These are phyloP conservation scores for Brachyalestes nurse DNA, from an alignment of 2,797 vertebrate genomes.

Conservation along the genomic window DNA sequence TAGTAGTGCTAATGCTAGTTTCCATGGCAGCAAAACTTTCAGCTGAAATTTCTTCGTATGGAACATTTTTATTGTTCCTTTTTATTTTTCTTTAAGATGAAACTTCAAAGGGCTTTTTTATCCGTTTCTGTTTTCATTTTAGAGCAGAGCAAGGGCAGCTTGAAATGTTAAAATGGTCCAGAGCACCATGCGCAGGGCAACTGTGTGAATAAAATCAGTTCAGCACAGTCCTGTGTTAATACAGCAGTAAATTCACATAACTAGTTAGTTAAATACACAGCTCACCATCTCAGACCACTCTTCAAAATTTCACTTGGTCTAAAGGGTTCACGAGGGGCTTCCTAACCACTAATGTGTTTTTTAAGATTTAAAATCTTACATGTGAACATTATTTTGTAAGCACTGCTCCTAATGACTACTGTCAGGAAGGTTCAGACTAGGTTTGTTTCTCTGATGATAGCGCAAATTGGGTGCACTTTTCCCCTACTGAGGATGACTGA, in stretches of 20 bases:
- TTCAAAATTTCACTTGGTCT: too few species aligned
- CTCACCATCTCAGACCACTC: too few species aligned
- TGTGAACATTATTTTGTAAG: background rate
- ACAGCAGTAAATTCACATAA: too few species aligned
- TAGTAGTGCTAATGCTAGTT: background rate
- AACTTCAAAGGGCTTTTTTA: too few species aligned
- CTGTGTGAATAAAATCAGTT: too few species aligned
- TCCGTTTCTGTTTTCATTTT: too few species aligned
- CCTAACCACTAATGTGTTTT: background rate
- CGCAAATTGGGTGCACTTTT: conserved; percentile 8
- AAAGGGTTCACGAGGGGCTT: background rate
- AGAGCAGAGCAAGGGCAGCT: too few species aligned
- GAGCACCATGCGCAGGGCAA: too few species aligned
- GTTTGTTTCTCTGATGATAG: background rate
- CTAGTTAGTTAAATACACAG: too few species aligned
- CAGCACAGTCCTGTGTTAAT: too few species aligned
- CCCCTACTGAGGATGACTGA: background rate
- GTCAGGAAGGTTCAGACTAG: background rate
- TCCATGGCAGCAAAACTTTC: background rate
- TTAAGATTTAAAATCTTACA: background rate
- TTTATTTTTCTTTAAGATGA: too few species aligned
- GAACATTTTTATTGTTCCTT: too few species aligned
- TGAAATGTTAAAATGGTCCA: background rate
- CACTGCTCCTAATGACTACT: background rate
- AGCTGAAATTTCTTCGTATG: background rate